Evolutionary conservation across 2,797 vertebrate species (phyloP).

Genomic region (Manis crassicaudata): DNA sequence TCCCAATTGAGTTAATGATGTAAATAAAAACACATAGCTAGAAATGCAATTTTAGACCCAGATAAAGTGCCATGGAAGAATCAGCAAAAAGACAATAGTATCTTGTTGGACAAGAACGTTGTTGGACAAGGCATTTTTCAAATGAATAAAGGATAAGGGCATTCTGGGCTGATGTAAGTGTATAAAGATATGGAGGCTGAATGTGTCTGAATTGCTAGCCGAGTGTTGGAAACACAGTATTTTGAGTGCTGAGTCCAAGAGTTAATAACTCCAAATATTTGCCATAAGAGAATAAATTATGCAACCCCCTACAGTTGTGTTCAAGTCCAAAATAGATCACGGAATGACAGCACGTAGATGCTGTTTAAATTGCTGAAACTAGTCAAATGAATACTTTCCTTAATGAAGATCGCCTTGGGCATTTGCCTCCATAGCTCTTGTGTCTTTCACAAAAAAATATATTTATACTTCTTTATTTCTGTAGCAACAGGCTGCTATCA

Average conservation of each 20-base stretch:
- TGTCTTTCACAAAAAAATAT: not conserved
- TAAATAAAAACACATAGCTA: conserved; percentile 22
- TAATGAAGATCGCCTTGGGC: conserved; percentile 35
- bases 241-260: not conserved
- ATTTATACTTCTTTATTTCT: not conserved
- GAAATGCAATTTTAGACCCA: not conserved
- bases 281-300: conserved; percentile 44
- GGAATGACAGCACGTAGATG: not conserved
- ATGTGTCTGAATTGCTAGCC: not conserved
- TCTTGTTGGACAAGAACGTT: not conserved
- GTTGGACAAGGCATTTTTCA: not conserved
- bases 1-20: not conserved
- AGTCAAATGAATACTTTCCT: conserved; percentile 46
- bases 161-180: not conserved
- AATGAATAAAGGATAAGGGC: not conserved
- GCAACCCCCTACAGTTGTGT: not conserved
- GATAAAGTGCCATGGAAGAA: not conserved
- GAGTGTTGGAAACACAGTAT: not conserved
- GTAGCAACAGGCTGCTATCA: not conserved
- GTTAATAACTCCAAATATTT: conserved; percentile 11
- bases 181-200: not conserved
- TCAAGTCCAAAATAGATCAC: conserved; percentile 29
- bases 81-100: not conserved
- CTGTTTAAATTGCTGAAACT: conserved; percentile 18
- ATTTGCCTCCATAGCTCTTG: conserved; percentile 15